Base-by-base conservation (phyloP, 2,797 vertebrate genomes). In the Nyctalus aviator region DNA sequence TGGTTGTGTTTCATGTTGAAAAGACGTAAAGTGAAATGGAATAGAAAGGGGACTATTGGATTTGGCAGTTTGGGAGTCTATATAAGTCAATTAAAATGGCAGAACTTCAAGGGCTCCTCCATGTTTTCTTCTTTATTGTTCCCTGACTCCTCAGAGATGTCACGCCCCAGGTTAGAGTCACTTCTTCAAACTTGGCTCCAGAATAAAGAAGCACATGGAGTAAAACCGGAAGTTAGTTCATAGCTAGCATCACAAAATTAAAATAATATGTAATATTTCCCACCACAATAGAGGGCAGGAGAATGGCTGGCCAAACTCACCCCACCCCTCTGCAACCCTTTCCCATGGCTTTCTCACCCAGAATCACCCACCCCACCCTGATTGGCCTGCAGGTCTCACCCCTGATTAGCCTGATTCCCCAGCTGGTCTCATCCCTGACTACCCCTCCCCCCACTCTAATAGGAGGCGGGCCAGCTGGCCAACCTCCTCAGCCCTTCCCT, bases 251-350 rank as follows among this genome's bases (percentile, higher is more conserved):
- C 41, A 46, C 3, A 21, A 84, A 91, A 91, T 37, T 8, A 27
- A 91, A 84, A 35, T 12, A 41, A 41, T 41, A 41, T 41, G 7
- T 41, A 41, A 41, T 41, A 41, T 41, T 41, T 41, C 2, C 12
- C 25, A 62, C 12, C 57, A 27, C 10, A 12, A 30, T 62, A 13
- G 5, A 30, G 57, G 57, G 11, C 12, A 13, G 5, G 25, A 59
- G 25, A 59, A 59, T 27, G 25, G 25, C 57, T 2, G 2, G 57
- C 25, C 25, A 62, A 62, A 30, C 12, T 1, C 10, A 10, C 57
- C 4, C 11, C 46, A 12, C 9, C 1, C 21, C 53, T 6, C 18
- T 1, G 0, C 4, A 27, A 27, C 12, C 5, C 10, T 27, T 59
- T 59, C 57, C 57, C 57, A 9, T 57, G 5, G 57, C 57, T 0